These are phyloP conservation scores for Xiphophorus hellerii DNA, from an alignment of 2,113 vertebrate genomes.

Conservation along the genomic window DNA sequence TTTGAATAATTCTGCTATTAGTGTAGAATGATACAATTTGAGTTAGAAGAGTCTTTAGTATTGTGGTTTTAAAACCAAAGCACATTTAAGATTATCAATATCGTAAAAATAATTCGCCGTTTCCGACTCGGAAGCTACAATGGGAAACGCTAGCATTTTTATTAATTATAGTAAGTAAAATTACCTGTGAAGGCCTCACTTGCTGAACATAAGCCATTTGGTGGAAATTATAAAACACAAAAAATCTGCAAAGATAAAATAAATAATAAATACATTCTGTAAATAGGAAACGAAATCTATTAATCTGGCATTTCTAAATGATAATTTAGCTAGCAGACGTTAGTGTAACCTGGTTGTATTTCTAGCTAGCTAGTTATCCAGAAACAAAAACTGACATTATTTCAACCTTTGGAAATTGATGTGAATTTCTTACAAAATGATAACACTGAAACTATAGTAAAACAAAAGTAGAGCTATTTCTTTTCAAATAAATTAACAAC, in stretches of 20 bases:
- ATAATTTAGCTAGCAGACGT: background rate
- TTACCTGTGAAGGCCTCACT: slow-evolving; percentile 66
- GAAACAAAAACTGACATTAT: background rate
- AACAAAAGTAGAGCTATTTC: background rate
- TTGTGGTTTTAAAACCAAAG: too few relatives aligned
- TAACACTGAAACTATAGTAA: background rate
- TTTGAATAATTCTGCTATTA: too few relatives aligned
- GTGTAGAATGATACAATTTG: too few relatives aligned
- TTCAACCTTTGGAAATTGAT: background rate
- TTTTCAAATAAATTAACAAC: background rate
- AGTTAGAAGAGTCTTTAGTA: too few relatives aligned
- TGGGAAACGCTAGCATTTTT: too few relatives aligned
- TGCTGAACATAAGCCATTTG: slow-evolving; percentile 73
- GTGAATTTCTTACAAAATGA: slow-evolving; percentile 6
- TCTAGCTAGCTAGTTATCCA: slow-evolving; percentile 5
- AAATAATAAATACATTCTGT: background rate
- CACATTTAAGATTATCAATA: too few relatives aligned
- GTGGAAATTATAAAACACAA: background rate
- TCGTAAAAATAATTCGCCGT: too few relatives aligned
- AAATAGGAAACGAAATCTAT: background rate
- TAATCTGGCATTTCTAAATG: background rate
- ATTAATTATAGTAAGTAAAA: background rate
- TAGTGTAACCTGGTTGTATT: background rate
- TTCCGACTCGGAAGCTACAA: too few relatives aligned
- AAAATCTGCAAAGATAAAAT: slow-evolving; percentile 2